phyloP scores from a whole-genome alignment of 37 sponge, comb jelly and placozoan species.

The Hormiphora californensis region DNA sequence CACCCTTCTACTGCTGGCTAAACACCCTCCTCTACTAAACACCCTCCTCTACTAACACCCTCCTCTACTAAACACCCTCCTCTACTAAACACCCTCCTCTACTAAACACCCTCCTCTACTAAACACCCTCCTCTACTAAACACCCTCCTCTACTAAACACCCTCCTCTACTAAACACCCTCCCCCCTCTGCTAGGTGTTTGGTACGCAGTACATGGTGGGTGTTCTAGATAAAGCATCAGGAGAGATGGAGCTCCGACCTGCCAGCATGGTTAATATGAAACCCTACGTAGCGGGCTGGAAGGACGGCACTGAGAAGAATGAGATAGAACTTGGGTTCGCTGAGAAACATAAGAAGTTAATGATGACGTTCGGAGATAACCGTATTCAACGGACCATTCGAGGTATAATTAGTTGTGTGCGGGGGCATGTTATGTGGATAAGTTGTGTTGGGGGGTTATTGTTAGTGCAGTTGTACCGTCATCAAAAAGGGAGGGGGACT shows the following conservation, averaged over 20 bases:
- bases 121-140: neutral
- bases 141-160: neutral
- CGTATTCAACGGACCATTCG: neutral
- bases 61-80: neutral
- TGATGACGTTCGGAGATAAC: slow-evolving; percentile 31
- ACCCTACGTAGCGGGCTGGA: neutral
- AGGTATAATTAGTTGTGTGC: neutral
- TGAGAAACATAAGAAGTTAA: slow-evolving; percentile 8
- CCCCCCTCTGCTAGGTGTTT: too few relatives aligned
- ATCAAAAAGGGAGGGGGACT: too few relatives aligned
- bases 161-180: neutral
- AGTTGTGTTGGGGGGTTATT: neutral
- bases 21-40: neutral
- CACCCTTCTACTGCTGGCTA: neutral
- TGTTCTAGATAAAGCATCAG: neutral
- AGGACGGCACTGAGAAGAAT: neutral
- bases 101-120: too few relatives aligned
- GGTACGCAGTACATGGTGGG: slow-evolving; percentile 47
- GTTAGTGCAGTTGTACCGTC: too few relatives aligned
- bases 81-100: neutral
- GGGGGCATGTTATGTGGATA: too few relatives aligned
- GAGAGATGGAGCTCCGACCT: neutral
- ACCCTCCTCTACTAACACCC: neutral
- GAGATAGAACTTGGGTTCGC: neutral
- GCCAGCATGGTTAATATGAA: neutral